Conservation (phyloP, 2,888 invertebrate species). For the Himalopsyche anomala region DNA sequence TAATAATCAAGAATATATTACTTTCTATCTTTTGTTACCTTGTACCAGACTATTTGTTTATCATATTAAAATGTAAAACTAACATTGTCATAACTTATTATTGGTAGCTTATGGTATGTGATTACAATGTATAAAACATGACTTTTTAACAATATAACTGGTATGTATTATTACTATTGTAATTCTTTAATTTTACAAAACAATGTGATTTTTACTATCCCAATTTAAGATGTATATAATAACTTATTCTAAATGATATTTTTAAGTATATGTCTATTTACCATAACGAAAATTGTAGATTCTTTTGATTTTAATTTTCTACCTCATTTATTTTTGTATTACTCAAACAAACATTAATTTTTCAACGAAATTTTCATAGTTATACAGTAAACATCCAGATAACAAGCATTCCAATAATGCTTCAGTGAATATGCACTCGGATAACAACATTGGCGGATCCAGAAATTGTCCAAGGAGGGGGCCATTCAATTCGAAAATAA, state of each 20-base stretch:
- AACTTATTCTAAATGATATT: conserved; percentile 31
- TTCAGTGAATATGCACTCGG: too few relatives aligned
- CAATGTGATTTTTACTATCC: conserved; percentile 45
- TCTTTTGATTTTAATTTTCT: conserved; percentile 26
- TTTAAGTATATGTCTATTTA: conserved; percentile 45
- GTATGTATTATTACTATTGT: not conserved
- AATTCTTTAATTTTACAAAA: conserved; percentile 23
- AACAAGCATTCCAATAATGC: too few relatives aligned
- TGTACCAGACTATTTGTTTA: too few relatives aligned
- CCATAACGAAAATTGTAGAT: not conserved
- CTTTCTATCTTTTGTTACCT: too few relatives aligned
- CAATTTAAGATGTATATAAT: conserved; percentile 28
- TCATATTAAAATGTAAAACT: too few relatives aligned
- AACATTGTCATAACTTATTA: too few relatives aligned
- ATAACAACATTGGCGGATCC: too few relatives aligned
- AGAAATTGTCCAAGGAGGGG: too few relatives aligned
- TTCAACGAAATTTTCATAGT: not conserved
- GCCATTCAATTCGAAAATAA: too few relatives aligned
- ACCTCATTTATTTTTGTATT: conserved; percentile 44
- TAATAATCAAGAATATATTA: too few relatives aligned
- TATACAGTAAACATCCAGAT: not conserved
- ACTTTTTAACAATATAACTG: not conserved
- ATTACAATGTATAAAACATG: conserved; percentile 3
- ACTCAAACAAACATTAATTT: not conserved
- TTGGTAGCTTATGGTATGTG: too few relatives aligned